phyloP scores from a whole-genome alignment of 2,113 vertebrate genomes.

The Leucoraja erinaceus region DNA sequence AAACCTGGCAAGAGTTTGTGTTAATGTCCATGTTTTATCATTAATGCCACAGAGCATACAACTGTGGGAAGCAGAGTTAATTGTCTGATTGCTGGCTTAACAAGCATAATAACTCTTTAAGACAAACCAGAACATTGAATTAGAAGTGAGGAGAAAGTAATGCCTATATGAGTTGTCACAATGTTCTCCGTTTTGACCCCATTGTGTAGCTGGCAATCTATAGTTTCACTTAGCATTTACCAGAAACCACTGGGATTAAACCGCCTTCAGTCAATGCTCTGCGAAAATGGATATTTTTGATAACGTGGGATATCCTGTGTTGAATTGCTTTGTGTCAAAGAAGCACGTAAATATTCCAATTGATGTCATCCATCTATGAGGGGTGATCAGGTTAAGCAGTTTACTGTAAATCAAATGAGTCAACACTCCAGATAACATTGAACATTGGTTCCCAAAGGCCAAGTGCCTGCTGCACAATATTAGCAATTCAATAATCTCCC shows the following conservation, averaged over 20 bases:
- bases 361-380: background rate
- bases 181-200: constrained; percentile 41
- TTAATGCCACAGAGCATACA: background rate
- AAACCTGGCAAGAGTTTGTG: constrained; percentile 63
- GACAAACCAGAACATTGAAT: background rate
- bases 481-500: too few species aligned
- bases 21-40: background rate
- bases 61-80: background rate
- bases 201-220: constrained; percentile 74
- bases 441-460: too few species aligned
- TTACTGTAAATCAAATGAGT: background rate
- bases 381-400: background rate
- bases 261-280: background rate
- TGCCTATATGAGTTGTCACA: background rate
- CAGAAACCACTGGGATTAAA: background rate
- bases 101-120: background rate
- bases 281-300: background rate
- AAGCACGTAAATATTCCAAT: background rate
- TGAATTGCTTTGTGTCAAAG: background rate
- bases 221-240: background rate
- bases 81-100: background rate
- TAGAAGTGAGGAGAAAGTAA: background rate
- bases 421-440: too few species aligned
- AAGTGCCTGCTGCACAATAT: too few species aligned
- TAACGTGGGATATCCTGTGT: background rate